phyloP scores from a whole-genome alignment of 2,888 invertebrate genomes.

The Erpobdella octoculata region DNA sequence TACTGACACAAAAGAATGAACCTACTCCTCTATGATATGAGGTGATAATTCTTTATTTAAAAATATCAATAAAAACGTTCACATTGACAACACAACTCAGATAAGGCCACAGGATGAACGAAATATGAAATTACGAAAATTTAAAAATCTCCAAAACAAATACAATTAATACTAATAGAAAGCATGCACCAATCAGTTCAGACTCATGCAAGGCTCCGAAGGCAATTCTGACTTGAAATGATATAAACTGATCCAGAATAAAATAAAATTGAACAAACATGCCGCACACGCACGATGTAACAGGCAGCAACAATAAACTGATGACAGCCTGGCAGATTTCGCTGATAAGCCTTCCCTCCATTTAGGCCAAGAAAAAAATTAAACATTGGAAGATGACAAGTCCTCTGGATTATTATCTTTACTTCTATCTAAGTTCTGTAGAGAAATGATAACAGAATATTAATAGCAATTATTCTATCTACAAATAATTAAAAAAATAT shows the following conservation, averaged over 20 bases:
- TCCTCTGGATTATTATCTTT: not conserved
- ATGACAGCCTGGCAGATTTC: too few species aligned
- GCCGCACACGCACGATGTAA: too few species aligned
- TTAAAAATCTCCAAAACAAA: not conserved
- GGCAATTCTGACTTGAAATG: not conserved
- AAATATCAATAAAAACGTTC: too few species aligned
- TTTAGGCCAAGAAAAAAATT: too few species aligned
- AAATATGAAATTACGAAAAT: conserved; percentile 3
- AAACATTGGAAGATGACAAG: conserved; percentile 9
- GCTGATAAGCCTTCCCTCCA: too few species aligned
- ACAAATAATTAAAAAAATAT: not conserved
- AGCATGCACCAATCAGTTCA: too few species aligned
- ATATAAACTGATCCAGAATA: not conserved
- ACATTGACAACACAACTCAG: not conserved
- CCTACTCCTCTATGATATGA: too few species aligned
- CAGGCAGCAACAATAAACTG: not conserved
- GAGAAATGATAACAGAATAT: not conserved
- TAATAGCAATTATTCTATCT: not conserved
- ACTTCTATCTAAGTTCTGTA: not conserved
- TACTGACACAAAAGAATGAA: too few species aligned
- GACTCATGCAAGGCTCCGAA: not conserved
- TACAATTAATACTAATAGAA: not conserved
- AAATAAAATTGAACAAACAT: too few species aligned
- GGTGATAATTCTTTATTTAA: too few species aligned
- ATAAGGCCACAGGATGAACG: conserved; percentile 10